Base-by-base conservation (phyloP, 2,888 invertebrate species). In the Camptogramma bilineatum region DNA sequence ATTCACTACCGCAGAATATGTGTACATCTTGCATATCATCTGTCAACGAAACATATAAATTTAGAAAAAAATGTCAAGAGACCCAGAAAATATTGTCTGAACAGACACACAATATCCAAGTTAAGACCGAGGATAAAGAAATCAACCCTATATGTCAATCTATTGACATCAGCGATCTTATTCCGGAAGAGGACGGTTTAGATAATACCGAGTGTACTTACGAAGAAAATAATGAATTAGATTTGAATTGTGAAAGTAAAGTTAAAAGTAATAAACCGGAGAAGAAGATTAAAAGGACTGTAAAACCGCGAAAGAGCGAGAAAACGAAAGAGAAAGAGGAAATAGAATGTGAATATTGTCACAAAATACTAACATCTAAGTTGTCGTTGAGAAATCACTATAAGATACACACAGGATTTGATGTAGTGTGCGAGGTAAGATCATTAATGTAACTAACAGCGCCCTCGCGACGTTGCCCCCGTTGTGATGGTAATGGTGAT, bases 351-450 rank as follows among this genome's bases (percentile, higher is more conserved):
- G 90, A 91, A 75, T 82, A 86, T 63, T 92, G 91, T 56, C 87
- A 91, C 68, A 92, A 92, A 57, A 80, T 89, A 31, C 72, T 91
- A 34, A 88, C 90, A 0, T 91, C 91, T 0, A 89, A 86, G 61
- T 62, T 89, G 50, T 91, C 91, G 0, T 65, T 91, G 47, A 70
- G 90, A 5, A 91, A 91, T 66, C 92, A 92, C 84, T 86, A 89
- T 56, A 92, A 92, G 62, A 92, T 91, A 62, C 91, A 92, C 61
- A 90, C 90, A 0, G 91, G 91, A 0, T 91, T 91, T 70, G 90
- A 91, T 76, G 85, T 91, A 9, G 77, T 81, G 7, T 82, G 81
- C 54, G 82, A 82, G 74, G 82, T 82, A 54, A 67, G 74, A n/a
- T 17, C 34, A 34, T 48, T 24, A 21, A 21, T 21, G n/a, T n/a